Percentiles rank a stretch among this genome's conserved stretches.
Conservation (phyloP, 2,797 vertebrate genomes). For the Enteromius thamalakanensis region DNA sequence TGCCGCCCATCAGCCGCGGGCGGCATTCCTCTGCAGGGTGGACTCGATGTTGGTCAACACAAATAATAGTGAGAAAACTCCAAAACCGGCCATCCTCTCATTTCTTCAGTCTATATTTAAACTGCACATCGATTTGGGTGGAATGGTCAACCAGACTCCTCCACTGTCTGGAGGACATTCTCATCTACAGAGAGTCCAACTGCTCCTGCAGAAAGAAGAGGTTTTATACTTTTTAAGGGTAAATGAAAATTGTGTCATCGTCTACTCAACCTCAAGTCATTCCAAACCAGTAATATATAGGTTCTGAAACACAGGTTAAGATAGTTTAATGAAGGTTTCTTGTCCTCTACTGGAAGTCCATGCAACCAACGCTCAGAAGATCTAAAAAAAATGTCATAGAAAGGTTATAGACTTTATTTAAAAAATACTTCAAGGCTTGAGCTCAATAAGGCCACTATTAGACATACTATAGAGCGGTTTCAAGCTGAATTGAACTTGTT, state of each 20-base stretch:
- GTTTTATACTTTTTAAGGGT: not conserved
- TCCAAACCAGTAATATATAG: not conserved
- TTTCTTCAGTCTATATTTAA: conserved; percentile 52
- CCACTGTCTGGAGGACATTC: not conserved
- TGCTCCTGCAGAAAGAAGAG: not conserved
- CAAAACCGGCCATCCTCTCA: conserved; percentile 21
- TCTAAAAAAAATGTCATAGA: no score
- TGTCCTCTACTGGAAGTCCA: not conserved
- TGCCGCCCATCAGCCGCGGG: conserved; percentile 1
- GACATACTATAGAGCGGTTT: not conserved
- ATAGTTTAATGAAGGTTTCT: not conserved
- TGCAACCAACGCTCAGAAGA: not conserved
- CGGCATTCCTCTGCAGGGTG: conserved; percentile 50
- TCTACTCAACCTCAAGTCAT: not conserved
- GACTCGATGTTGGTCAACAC: conserved; percentile 36
- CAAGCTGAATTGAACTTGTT: not conserved
- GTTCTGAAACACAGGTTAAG: not conserved
- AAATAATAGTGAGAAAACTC: conserved; percentile 53
- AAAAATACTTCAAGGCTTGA: not conserved
- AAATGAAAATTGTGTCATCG: not conserved
- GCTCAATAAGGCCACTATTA: not conserved
- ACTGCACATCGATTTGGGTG: conserved; percentile 13
- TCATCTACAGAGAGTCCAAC: not conserved
- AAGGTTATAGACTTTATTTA: not conserved
- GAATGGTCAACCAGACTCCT: conserved; percentile 24